phyloP scores from a whole-genome alignment of 1,140 invertebrate genomes.

The Pseudomyrmex concolor region DNA sequence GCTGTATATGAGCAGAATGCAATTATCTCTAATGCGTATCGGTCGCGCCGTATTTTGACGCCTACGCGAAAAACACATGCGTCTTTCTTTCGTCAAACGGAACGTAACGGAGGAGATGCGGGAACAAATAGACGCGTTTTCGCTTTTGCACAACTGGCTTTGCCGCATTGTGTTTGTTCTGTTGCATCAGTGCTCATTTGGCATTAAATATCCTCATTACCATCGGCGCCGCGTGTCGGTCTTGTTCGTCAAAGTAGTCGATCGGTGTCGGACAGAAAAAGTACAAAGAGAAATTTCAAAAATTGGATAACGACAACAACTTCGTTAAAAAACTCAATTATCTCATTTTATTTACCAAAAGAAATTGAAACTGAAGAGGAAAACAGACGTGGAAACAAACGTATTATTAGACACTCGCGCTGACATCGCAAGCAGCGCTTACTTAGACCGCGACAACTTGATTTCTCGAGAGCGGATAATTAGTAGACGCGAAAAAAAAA shows the following conservation, averaged over 20 bases:
- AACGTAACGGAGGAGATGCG: background rate
- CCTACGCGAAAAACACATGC: conserved; percentile 3
- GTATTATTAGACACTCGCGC: too few relatives aligned
- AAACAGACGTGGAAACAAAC: too few relatives aligned
- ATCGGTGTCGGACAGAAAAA: background rate
- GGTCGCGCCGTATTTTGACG: conserved; percentile 14
- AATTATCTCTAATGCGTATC: conserved; percentile 36
- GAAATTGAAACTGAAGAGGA: background rate
- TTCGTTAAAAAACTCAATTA: background rate
- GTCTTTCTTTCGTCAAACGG: too few relatives aligned
- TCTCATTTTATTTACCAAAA: too few relatives aligned
- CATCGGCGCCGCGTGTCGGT: background rate
- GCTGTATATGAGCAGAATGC: conserved; percentile 29
- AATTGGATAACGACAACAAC: too few relatives aligned
- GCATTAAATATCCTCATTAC: conserved; percentile 12
- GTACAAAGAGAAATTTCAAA: background rate
- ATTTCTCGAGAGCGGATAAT: conserved; percentile 19
- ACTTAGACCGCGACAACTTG: background rate
- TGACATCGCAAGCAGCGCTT: too few relatives aligned
- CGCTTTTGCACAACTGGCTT: conserved; percentile 1
- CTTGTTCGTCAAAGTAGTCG: too few relatives aligned
- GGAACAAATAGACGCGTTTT: background rate
- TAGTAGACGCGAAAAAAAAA: conserved; percentile 6
- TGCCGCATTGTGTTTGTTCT: background rate
- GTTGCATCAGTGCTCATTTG: conserved; percentile 2